phyloP scores from a whole-genome alignment of 2,888 invertebrate species.

The Iphiclides podalirius region DNA sequence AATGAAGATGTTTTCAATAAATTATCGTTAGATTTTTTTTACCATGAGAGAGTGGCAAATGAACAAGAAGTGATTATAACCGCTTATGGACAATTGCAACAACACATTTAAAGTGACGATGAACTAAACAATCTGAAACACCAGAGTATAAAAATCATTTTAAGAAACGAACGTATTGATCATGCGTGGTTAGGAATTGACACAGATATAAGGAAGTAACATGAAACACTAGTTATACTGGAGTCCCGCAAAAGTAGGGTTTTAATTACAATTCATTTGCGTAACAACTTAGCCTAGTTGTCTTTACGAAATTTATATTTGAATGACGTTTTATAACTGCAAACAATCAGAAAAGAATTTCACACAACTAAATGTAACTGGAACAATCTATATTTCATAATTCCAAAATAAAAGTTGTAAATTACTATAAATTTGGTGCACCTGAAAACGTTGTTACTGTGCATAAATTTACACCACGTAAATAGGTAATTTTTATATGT shows the following conservation, averaged over 20 bases:
- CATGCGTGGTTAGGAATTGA: neutral
- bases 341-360: neutral
- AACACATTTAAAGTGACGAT: too few relatives aligned
- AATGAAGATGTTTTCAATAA: neutral
- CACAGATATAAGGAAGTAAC: slow-evolving; percentile 2
- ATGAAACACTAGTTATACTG: neutral
- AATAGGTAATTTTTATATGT: too few relatives aligned
- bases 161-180: too few relatives aligned
- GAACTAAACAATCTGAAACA: too few relatives aligned
- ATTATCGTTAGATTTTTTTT: neutral
- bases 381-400: neutral
- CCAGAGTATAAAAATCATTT: too few relatives aligned
- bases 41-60: neutral
- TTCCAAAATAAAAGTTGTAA: too few relatives aligned
- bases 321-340: neutral
- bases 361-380: neutral
- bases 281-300: slow-evolving; percentile 7
- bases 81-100: neutral
- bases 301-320: slow-evolving; percentile 2
- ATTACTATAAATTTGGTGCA: too few relatives aligned
- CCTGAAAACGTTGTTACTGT: too few relatives aligned
- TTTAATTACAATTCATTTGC: slow-evolving; percentile 11
- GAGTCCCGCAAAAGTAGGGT: slow-evolving; percentile 6
- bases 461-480: too few relatives aligned
- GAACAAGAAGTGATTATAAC: neutral